Evolutionary conservation across 2,797 vertebrate genomes (phyloP), one percentile per base, ranked within the genome.

Genomic region (Anniella stebbinsi): DNA sequence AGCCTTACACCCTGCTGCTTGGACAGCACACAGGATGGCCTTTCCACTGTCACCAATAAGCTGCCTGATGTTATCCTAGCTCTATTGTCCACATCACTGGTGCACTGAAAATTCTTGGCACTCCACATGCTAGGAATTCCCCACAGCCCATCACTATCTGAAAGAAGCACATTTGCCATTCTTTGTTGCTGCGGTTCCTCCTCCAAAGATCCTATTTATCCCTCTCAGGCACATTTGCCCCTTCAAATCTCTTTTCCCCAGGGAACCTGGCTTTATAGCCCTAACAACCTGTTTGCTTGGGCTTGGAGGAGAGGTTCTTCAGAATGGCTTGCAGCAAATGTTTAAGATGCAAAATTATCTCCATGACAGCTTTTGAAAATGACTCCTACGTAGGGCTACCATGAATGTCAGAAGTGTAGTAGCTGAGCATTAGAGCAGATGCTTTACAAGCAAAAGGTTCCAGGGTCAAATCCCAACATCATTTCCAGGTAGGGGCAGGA

Each of bases 161-260:
- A 91, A 92, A 90, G 67, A 90, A 89, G 66, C 93, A 86, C 5
- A 28, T 57, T 89, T 83, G 90, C 89, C 67, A 17, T 60, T 93
- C 96, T 96, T 95, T 93, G 91, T 91, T 78, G 9, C 11, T 2
- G 63, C 25, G 0, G 3, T 87, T 93, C 86, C 91, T 92, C 90
- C 91, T 97, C 93, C 87, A 94, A 95, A 94, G 81, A 95, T 94
- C 86, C 0, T 57, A 90, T 54, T 95, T 95, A 93, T 90, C 94
- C 96, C 78, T 94, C 8, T 1, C 66, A 86, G 96, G 78, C 93
- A 94, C 87, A 86, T 84, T 95, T 95, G 80, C 86, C 91, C 89
- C 91, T 94, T 91, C 86, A 91, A 89, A 95, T 95, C 90, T 89
- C 9, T 91, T 93, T 94, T 85, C 92, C 93, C 90, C 76, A 0